These are phyloP conservation scores for Nomada ferruginata DNA, from an alignment of 2,888 invertebrate species.

Conservation along the genomic window DNA sequence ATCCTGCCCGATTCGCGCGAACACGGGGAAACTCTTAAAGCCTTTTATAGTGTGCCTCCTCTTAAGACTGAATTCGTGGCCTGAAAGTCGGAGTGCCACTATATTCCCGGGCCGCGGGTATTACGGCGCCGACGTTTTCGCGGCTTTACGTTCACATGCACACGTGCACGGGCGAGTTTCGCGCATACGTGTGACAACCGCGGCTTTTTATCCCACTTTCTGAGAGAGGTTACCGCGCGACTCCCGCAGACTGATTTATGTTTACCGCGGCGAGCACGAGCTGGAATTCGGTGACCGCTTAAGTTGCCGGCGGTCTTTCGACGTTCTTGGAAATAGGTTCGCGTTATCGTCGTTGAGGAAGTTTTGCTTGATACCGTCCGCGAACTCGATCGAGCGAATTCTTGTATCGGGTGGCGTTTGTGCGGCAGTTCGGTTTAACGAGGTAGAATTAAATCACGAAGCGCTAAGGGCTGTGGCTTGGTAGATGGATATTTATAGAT, in stretches of 20 bases:
- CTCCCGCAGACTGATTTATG: conserved; percentile 68
- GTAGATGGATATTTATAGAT: too few relatives aligned
- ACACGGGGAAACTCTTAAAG: conserved; percentile 73
- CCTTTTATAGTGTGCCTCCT: conserved; percentile 69
- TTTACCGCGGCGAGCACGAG: conserved; percentile 35
- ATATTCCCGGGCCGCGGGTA: conserved; percentile 53
- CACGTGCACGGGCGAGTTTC: not conserved
- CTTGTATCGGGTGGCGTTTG: not conserved
- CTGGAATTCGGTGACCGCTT: conserved; percentile 53
- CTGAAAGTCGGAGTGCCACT: conserved; percentile 71
- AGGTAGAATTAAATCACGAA: conserved; percentile 4
- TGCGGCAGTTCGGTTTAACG: not conserved
- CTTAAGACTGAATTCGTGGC: conserved; percentile 73
- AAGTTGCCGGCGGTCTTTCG: conserved; percentile 33
- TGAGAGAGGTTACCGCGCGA: conserved; percentile 55
- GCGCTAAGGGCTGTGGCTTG: not conserved
- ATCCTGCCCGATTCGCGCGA: conserved; percentile 71
- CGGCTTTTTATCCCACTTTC: conserved; percentile 66
- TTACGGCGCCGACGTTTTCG: conserved; percentile 61
- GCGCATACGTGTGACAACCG: conserved; percentile 5
- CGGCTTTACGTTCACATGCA: conserved; percentile 43
- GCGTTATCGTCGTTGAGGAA: conserved; percentile 18
- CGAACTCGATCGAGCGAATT: conserved; percentile 28
- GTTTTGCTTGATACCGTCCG: conserved; percentile 2
- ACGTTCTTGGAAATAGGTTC: conserved; percentile 14